Percentiles rank a stretch among this genome's conserved stretches.
Evolutionary conservation across 2,797 vertebrate genomes (phyloP).

Genomic region (Allobates femoralis): DNA sequence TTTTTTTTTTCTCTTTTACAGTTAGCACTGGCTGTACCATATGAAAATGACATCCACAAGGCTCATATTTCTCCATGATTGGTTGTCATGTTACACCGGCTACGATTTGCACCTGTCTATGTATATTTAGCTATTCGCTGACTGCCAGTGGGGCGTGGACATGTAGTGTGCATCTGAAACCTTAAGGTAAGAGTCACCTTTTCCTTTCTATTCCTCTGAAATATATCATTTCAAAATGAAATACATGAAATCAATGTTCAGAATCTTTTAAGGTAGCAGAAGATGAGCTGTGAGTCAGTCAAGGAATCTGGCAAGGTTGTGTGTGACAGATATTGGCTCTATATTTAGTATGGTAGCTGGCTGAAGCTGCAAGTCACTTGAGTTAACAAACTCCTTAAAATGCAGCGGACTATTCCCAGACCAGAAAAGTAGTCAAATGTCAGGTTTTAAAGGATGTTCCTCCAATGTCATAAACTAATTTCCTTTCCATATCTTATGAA

Average conservation of each 20-base stretch:
- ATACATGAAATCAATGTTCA: not conserved
- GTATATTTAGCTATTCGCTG: conserved; percentile 44
- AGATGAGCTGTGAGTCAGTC: not conserved
- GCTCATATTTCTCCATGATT: conserved; percentile 54
- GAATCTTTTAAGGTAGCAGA: not conserved
- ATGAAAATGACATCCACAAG: conserved; percentile 50
- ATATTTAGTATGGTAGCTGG: conserved; percentile 46
- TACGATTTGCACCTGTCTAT: conserved; percentile 56
- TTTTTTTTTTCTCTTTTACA: conserved; percentile 4
- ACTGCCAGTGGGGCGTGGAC: conserved; percentile 20
- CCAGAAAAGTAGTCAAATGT: not conserved
- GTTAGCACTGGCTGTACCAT: conserved; percentile 1
- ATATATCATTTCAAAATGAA: not conserved
- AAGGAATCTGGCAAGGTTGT: not conserved
- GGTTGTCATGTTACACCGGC: conserved; percentile 40
- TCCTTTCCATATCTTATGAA: not conserved
- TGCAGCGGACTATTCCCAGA: not conserved
- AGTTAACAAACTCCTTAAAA: not conserved
- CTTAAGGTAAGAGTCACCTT: conserved; percentile 42
- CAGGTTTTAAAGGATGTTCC: not conserved
- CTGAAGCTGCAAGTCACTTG: conserved; percentile 18
- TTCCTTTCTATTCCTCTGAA: not conserved
- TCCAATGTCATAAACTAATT: not conserved
- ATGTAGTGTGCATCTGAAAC: conserved; percentile 33
- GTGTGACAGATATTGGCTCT: not conserved